Conservation (phyloP, 2,797 vertebrate species). For the Gymnoscopelus microlampas region DNA sequence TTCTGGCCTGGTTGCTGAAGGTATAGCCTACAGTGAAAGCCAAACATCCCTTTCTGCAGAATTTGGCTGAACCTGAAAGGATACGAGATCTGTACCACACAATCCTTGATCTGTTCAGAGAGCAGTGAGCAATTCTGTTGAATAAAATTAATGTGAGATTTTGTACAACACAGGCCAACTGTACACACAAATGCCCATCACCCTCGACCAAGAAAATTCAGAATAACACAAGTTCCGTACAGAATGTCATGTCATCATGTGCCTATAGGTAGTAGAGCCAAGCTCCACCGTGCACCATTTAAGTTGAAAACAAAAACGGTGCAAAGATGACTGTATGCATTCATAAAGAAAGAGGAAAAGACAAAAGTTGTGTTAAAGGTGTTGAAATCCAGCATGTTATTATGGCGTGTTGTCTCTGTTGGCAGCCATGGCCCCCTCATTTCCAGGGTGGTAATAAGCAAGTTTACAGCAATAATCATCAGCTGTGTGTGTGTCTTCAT, state of each 20-base stretch:
- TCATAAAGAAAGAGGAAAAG: background rate
- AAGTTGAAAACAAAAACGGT: background rate
- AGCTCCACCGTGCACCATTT: background rate
- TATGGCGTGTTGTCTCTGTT: conserved; percentile 37
- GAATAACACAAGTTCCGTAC: background rate
- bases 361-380: conserved; percentile 40
- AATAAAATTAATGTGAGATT: conserved; percentile 14
- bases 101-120: conserved; percentile 30
- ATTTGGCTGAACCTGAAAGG: conserved; percentile 51
- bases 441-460: conserved; percentile 64
- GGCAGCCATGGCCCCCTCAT: conserved; percentile 52
- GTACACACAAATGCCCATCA: conserved; percentile 54
- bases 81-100: conserved; percentile 41
- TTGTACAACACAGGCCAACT: conserved; percentile 44
- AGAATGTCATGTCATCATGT: too few relatives aligned
- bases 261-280: too few relatives aligned
- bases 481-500: conserved; percentile 44
- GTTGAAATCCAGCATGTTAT: conserved; percentile 40
- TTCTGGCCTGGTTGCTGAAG: conserved; percentile 6
- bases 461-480: conserved; percentile 71
- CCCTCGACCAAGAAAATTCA: conserved; percentile 5
- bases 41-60: conserved; percentile 52
- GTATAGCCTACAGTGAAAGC: conserved; percentile 37
- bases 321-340: background rate
- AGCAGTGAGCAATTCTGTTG: conserved; percentile 31